phyloP scores from a whole-genome alignment of 2,797 vertebrate genomes.

The Lutjanus campechanus region DNA sequence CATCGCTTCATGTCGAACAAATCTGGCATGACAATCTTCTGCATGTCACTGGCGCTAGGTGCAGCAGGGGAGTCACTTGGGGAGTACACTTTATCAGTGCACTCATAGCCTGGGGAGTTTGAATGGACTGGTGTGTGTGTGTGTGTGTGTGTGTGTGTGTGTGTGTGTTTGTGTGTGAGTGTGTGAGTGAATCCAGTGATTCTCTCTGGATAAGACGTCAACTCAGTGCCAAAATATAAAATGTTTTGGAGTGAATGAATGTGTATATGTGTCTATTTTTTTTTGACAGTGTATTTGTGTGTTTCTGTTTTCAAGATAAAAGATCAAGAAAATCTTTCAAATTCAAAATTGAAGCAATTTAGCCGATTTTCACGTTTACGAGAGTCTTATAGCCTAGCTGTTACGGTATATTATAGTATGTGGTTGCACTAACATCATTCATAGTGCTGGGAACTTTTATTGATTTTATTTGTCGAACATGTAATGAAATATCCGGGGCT shows the following conservation, averaged over 20 bases:
- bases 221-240: slow-evolving; percentile 34
- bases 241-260: slow-evolving; percentile 1
- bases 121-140: slow-evolving; percentile 30
- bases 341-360: not conserved
- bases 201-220: slow-evolving; percentile 36
- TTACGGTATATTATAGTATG: not conserved
- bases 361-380: not conserved
- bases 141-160: not conserved
- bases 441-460: not conserved
- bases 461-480: not conserved
- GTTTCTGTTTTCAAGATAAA: not conserved
- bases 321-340: not conserved
- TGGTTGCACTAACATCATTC: not conserved
- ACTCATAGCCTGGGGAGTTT: slow-evolving; percentile 52
- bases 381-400: not conserved
- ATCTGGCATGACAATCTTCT: slow-evolving; percentile 77
- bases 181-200: too few relatives aligned
- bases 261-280: not conserved
- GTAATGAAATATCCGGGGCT: too few relatives aligned
- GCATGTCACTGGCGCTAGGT: slow-evolving; percentile 61
- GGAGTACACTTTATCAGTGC: slow-evolving; percentile 66
- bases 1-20: slow-evolving; percentile 74
- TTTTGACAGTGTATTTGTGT: not conserved
- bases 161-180: not conserved
- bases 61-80: slow-evolving; percentile 55